Evolutionary conservation across 2,797 vertebrate genomes (phyloP).

Genomic region (Halcyon leucocephala): DNA sequence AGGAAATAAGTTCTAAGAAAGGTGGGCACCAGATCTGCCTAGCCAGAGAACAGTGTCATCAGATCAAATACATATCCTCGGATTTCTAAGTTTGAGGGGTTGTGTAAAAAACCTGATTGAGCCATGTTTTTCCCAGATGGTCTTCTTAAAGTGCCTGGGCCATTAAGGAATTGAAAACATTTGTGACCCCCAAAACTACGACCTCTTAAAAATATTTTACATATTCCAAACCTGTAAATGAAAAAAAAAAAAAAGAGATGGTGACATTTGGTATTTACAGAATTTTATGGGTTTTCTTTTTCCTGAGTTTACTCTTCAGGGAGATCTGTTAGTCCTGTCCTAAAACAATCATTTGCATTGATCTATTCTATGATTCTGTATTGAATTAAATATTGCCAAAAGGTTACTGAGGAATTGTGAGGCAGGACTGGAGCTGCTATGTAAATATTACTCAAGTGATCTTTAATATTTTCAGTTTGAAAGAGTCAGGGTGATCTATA

Average conservation of each 20-base stretch:
- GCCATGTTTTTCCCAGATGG: background rate
- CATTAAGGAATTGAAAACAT: background rate
- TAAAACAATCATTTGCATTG: background rate
- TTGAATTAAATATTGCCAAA: background rate
- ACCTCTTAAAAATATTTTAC: background rate
- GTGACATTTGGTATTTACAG: background rate
- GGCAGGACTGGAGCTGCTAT: background rate
- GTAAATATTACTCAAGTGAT: background rate
- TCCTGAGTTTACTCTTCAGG: background rate
- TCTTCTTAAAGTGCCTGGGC: background rate
- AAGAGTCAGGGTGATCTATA: conserved; percentile 96
- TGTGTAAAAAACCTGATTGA: background rate
- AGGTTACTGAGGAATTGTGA: background rate
- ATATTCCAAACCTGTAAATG: background rate
- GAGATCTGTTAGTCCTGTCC: background rate
- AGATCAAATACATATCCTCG: background rate
- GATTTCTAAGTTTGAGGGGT: background rate
- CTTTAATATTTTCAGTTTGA: conserved; percentile 87
- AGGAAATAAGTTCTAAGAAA: background rate
- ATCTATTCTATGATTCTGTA: background rate
- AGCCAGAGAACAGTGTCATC: background rate
- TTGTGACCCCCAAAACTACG: background rate
- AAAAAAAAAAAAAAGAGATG: background rate
- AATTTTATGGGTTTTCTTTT: background rate
- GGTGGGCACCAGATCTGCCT: background rate